Conservation (phyloP, 2,797 vertebrate species). For the Limnodromus scolopaceus region DNA sequence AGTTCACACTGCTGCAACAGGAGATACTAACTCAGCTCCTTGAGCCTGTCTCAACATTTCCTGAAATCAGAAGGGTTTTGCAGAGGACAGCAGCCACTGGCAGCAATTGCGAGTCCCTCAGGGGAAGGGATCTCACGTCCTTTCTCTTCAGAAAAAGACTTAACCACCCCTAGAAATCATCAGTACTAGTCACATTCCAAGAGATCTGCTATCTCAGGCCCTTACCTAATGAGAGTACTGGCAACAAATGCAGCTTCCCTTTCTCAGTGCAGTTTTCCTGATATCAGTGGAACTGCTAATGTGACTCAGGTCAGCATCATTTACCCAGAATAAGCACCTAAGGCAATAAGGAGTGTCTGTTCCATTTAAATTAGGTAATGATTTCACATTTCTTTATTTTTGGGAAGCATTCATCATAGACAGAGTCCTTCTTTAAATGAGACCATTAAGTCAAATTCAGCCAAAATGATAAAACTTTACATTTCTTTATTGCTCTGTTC, state of each 20-base stretch:
- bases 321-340: not conserved
- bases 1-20: conserved; percentile 1
- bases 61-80: not conserved
- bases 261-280: not conserved
- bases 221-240: not conserved
- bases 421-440: not conserved
- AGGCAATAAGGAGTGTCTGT: not conserved
- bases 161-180: not conserved
- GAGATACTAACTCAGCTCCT: not conserved
- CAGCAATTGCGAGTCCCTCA: not conserved
- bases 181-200: not conserved
- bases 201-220: not conserved
- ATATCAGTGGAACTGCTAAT: not conserved
- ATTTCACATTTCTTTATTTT: not conserved
- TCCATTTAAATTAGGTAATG: not conserved
- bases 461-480: not conserved
- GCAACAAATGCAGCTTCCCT: not conserved
- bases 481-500: not conserved
- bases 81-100: not conserved
- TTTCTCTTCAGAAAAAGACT: not conserved
- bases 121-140: rapidly evolving
- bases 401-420: not conserved
- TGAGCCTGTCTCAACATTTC: not conserved
- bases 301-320: not conserved
- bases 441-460: not conserved